Conservation (phyloP, 2,888 invertebrate species). For the Lasioglossum zephyrum region DNA sequence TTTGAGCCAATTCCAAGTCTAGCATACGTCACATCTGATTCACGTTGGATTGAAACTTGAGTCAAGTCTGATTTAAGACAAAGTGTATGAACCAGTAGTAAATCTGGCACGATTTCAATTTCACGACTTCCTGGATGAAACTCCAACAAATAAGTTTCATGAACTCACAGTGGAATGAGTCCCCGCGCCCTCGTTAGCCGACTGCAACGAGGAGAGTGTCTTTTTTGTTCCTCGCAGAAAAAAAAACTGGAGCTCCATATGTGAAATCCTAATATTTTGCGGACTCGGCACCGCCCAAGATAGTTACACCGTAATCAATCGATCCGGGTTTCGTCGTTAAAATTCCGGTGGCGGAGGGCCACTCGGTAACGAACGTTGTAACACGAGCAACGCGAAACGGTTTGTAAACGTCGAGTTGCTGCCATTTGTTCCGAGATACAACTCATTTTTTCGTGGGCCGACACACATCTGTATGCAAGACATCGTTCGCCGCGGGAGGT, state of each 20-base stretch:
- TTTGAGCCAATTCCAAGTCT: neutral
- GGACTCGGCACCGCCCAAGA: neutral
- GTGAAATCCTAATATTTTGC: neutral
- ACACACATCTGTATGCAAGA: neutral
- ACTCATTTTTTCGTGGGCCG: neutral
- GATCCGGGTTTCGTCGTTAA: neutral
- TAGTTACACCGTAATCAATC: slow-evolving; percentile 11
- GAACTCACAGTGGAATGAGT: neutral
- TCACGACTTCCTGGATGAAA: no score
- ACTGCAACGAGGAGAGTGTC: neutral
- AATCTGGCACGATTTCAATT: neutral
- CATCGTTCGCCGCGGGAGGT: neutral
- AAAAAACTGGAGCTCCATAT: neutral
- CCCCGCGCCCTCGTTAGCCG: neutral
- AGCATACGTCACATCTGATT: neutral
- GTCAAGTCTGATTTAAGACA: neutral
- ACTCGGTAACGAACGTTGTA: neutral
- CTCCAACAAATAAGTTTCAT: neutral
- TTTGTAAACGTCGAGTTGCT: neutral
- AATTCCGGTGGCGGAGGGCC: neutral
- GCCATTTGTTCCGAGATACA: neutral
- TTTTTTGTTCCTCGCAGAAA: neutral
- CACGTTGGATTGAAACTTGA: neutral
- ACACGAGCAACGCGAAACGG: neutral
- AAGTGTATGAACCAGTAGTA: neutral